Evolutionary conservation across 2,888 invertebrate species (phyloP).

Genomic region (Netelia virgata): DNA sequence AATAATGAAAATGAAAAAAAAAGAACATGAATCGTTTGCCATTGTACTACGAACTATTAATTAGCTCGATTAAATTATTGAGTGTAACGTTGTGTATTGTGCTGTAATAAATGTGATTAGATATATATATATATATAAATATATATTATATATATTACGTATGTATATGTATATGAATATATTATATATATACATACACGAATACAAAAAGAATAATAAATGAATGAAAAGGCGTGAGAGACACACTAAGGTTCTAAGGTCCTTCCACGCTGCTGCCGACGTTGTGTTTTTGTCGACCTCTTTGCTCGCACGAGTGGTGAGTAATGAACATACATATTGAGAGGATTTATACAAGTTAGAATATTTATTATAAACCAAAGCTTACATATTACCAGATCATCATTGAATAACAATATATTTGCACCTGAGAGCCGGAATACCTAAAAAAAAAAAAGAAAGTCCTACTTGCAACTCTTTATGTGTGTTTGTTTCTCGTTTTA

Average conservation of each 20-base stretch:
- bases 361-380: conserved; percentile 84
- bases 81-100: conserved; percentile 84
- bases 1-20: conserved; percentile 52
- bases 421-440: conserved; percentile 82
- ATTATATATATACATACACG: conserved; percentile 60
- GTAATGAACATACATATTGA: background rate
- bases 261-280: background rate
- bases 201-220: conserved; percentile 60
- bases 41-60: conserved; percentile 80
- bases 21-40: conserved; percentile 75
- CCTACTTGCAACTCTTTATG: conserved; percentile 39
- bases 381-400: conserved; percentile 79
- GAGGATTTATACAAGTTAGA: conserved; percentile 79
- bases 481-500: conserved; percentile 19
- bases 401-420: conserved; percentile 81
- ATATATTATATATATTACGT: conserved; percentile 45
- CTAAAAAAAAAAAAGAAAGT: conserved; percentile 36
- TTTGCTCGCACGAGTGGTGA: background rate
- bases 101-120: conserved; percentile 84
- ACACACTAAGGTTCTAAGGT: background rate
- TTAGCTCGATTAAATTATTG: conserved; percentile 83
- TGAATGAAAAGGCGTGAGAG: conserved; percentile 62
- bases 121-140: conserved; percentile 57
- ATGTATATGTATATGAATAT: conserved; percentile 56
- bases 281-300: background rate